Evolutionary conservation across 2,888 invertebrate genomes (phyloP), one percentile per base, ranked within the genome.

Genomic region (Acanthococcus lagerstroemiae): DNA sequence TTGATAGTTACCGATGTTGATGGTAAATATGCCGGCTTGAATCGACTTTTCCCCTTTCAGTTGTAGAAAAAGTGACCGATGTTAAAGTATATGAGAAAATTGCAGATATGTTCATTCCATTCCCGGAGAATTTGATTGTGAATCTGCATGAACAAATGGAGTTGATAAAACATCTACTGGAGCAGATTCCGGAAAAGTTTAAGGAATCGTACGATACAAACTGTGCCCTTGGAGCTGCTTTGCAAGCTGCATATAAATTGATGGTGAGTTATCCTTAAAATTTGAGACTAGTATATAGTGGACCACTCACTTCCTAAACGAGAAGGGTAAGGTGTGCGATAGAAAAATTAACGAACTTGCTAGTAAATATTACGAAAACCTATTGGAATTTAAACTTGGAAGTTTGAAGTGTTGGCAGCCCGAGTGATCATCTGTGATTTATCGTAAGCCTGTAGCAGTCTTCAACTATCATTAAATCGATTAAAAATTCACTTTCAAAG

Each of bases 1-100:
- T 86, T 91, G 83, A 87, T 93, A 5, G 86, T 96, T 55, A 80
- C 93, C 27, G 97, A 97, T 75, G 84, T 95, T 70, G 95, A 96
- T 68, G 93, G 90, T 90, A 72, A 78, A 74, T 69, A 17, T 54
- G 44, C 9, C 9, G 44, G 9, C 9, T 37, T 37, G n/a, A 37
- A 37, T 50, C 19, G 17, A n/a, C 9, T n/a, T 50, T 12, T 19
- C 7, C 19, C 50, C 50, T n/a, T 50, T 12, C 17, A 50, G 15
- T n/a, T 26, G 27, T 3, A 4, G 45, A 58, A n/a, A 22, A 7
- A n/a, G n/a, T n/a, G n/a, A n/a, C n/a, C 17, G 7, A n/a, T 30
- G 17, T 24, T 44, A 12, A 37, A 17, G 1, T 7, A 37, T 22
- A 7, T 37, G 1, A 1, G 21, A 25, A n/a, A n/a, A 45, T 74